Percentiles rank a stretch among this genome's conserved stretches.
These are phyloP conservation scores for Tolypeutes matacus DNA, from an alignment of 2,797 vertebrate genomes.

Conservation along the genomic window DNA sequence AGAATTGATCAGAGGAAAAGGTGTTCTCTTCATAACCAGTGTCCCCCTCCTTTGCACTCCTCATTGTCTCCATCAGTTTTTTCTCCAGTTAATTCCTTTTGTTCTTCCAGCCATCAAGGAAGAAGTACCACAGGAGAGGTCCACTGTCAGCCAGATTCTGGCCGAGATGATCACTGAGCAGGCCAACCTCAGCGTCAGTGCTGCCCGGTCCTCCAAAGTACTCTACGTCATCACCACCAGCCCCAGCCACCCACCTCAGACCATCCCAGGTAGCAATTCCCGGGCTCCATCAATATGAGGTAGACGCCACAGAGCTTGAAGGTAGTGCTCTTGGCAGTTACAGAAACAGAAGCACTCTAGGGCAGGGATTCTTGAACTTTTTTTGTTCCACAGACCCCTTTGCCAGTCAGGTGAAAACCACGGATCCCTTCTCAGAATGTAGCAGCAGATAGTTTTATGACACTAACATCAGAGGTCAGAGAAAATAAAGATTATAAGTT, in stretches of 20 bases:
- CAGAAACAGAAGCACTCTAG: neutral
- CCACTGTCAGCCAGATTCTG: conserved; percentile 89
- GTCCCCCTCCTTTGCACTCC: neutral
- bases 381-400: too few relatives aligned
- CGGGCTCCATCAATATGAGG: neutral
- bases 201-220: conserved; percentile 92
- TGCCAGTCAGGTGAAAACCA: too few relatives aligned
- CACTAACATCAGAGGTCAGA: too few relatives aligned
- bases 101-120: conserved; percentile 90
- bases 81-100: neutral
- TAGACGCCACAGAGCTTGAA: conserved; percentile 39
- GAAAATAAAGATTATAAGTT: too few relatives aligned
- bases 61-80: neutral
- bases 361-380: neutral
- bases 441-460: too few relatives aligned
- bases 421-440: too few relatives aligned
- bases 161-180: conserved; percentile 90
- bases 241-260: conserved; percentile 93
- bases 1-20: neutral
- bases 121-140: conserved; percentile 85
- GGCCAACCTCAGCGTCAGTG: conserved; percentile 91
- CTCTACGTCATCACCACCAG: conserved; percentile 98
- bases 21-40: neutral
- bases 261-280: conserved; percentile 94
- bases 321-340: neutral